These are phyloP conservation scores for Scleropages formosus DNA, from an alignment of 2,797 vertebrate genomes.

Conservation along the genomic window DNA sequence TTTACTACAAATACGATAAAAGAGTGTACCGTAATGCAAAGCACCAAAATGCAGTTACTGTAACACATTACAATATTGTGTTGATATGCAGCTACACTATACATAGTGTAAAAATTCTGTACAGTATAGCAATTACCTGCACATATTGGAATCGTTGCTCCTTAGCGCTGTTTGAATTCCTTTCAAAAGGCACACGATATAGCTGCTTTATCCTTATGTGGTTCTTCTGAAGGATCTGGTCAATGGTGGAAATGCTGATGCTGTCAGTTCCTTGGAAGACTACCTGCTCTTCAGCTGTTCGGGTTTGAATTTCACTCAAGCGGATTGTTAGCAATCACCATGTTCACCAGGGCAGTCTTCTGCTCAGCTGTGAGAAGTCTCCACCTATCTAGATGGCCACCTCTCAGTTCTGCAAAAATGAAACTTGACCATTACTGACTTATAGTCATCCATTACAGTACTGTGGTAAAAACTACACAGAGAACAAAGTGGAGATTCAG, in stretches of 20 bases:
- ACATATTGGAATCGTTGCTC: conserved; percentile 25
- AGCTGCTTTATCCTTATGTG: no score
- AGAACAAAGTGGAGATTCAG: not conserved
- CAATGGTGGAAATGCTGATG: not conserved
- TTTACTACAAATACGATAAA: not conserved
- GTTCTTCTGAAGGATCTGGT: not conserved
- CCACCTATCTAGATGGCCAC: conserved; percentile 1
- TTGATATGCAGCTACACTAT: not conserved
- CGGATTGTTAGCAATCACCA: not conserved
- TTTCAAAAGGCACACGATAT: not conserved
- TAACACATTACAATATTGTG: conserved; percentile 12
- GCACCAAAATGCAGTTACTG: no score
- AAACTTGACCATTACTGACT: conserved; percentile 1
- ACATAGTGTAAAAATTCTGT: conserved; percentile 19
- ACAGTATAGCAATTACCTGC: conserved; percentile 21
- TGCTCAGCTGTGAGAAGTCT: conserved; percentile 16
- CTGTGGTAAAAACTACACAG: conserved; percentile 11
- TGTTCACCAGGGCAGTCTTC: conserved; percentile 25
- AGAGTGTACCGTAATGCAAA: no score
- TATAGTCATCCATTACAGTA: conserved; percentile 18
- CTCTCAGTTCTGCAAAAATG: conserved; percentile 6
- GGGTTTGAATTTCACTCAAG: conserved; percentile 23
- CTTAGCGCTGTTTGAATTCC: conserved; percentile 10
- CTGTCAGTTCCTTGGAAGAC: not conserved
- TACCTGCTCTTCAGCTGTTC: not conserved